phyloP scores from a whole-genome alignment of 2,888 invertebrate genomes.

The Catocala sponsa region DNA sequence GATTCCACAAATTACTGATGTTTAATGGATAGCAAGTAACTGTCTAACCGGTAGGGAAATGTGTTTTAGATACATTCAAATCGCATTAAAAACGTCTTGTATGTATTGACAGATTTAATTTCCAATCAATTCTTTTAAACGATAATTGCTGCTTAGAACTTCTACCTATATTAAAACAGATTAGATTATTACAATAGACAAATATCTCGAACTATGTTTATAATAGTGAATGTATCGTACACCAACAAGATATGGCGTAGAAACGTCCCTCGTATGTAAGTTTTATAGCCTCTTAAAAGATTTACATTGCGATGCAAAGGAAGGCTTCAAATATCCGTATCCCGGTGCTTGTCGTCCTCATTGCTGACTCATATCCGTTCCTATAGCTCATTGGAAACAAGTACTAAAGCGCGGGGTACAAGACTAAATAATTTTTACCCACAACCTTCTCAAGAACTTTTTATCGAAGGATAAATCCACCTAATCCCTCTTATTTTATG shows the following conservation, averaged over 20 bases:
- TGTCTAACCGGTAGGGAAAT: slow-evolving; percentile 5
- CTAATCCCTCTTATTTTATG: slow-evolving; percentile 2
- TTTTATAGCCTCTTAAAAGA: slow-evolving; percentile 32
- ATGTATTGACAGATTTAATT: no score
- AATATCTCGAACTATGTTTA: no score
- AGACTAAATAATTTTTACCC: no score
- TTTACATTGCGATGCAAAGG: slow-evolving; percentile 20
- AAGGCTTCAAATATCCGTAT: slow-evolving; percentile 39
- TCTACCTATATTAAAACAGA: no score
- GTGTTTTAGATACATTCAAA: slow-evolving; percentile 9
- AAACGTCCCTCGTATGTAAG: neutral
- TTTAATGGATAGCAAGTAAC: slow-evolving; percentile 22
- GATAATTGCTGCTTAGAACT: no score
- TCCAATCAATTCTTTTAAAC: no score
- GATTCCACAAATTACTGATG: slow-evolving; percentile 33
- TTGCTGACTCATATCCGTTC: slow-evolving; percentile 34
- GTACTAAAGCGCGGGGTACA: no score
- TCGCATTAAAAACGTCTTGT: neutral
- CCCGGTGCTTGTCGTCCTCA: slow-evolving; percentile 29
- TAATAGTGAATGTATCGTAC: no score
- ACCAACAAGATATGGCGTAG: no score
- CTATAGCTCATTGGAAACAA: slow-evolving; percentile 9
- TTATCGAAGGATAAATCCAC: no score
- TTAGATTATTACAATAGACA: no score
- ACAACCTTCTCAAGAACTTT: no score